Evolutionary conservation across 2,888 invertebrate genomes (phyloP).

Genomic region (Gastracanthus pulcherrimus): DNA sequence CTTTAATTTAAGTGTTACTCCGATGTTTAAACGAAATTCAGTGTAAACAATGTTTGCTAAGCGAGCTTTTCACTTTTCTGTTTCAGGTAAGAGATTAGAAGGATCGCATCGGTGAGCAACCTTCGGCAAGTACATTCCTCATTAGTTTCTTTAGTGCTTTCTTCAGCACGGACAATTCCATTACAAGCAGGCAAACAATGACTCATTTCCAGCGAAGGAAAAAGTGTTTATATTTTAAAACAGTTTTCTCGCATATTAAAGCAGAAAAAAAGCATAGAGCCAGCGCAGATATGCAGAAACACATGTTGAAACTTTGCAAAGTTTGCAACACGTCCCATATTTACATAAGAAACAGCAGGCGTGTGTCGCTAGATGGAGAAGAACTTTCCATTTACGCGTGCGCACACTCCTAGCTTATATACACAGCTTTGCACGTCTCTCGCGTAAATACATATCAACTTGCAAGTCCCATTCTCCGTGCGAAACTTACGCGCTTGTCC

Average conservation of each 20-base stretch:
- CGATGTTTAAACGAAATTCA: no score
- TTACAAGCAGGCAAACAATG: conserved; percentile 11
- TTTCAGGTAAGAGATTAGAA: conserved; percentile 43
- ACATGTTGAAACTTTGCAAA: conserved; percentile 54
- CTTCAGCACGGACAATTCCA: background rate
- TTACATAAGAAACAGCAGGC: conserved; percentile 54
- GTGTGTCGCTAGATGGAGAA: conserved; percentile 41
- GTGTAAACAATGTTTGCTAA: no score
- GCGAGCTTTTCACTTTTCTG: conserved; percentile 22
- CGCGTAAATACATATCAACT: conserved; percentile 18
- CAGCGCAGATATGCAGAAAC: conserved; percentile 43
- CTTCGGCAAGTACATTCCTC: conserved; percentile 13
- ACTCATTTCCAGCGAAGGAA: conserved; percentile 9
- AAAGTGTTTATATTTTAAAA: conserved; percentile 31
- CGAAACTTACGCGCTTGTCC: background rate
- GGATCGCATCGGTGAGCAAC: background rate
- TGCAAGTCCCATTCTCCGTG: conserved; percentile 2
- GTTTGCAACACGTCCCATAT: conserved; percentile 57
- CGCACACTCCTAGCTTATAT: background rate
- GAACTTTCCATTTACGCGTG: conserved; percentile 53
- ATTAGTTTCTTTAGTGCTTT: background rate
- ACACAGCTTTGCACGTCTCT: background rate
- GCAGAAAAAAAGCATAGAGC: background rate
- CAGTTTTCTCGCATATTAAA: conserved; percentile 19
- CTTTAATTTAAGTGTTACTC: background rate